Evolutionary conservation across 1,140 invertebrate species (phyloP).

Genomic region (Tetragnatha versicolor): DNA sequence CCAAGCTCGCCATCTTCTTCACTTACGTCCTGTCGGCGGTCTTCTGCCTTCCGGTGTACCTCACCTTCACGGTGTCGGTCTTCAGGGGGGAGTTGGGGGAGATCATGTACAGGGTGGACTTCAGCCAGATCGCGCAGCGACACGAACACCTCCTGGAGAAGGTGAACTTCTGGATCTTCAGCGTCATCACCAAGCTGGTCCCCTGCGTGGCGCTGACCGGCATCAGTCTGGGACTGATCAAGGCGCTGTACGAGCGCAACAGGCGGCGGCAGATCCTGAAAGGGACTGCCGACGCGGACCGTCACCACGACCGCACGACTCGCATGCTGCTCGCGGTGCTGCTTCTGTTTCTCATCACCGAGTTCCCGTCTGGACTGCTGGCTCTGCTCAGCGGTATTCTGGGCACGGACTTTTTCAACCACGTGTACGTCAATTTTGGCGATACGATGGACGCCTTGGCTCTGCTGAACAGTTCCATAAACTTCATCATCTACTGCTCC

Average conservation of each 20-base stretch:
- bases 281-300: constrained; percentile 61
- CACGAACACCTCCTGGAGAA: constrained; percentile 69
- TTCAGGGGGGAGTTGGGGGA: constrained; percentile 5
- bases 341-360: constrained; percentile 65
- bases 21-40: constrained; percentile 78
- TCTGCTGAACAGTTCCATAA: constrained; percentile 88
- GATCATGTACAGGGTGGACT: constrained; percentile 71
- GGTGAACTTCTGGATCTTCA: constrained; percentile 86
- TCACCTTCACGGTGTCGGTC: constrained; percentile 54
- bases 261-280: constrained; percentile 73
- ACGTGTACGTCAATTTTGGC: constrained; percentile 78
- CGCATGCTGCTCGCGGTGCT: constrained; percentile 88
- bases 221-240: constrained; percentile 81
- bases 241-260: constrained; percentile 68
- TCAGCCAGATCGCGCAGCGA: constrained; percentile 68
- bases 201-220: constrained; percentile 82
- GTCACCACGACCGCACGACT: constrained; percentile 78
- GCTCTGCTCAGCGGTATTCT: constrained; percentile 77
- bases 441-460: constrained; percentile 88
- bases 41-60: constrained; percentile 72
- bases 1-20: constrained; percentile 75
- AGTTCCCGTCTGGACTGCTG: constrained; percentile 82
- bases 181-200: constrained; percentile 81
- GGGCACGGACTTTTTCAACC: constrained; percentile 76
- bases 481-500: constrained; percentile 92